These are phyloP conservation scores for Cephus pygmeus DNA, from an alignment of 2,888 invertebrate species.

Conservation along the genomic window DNA sequence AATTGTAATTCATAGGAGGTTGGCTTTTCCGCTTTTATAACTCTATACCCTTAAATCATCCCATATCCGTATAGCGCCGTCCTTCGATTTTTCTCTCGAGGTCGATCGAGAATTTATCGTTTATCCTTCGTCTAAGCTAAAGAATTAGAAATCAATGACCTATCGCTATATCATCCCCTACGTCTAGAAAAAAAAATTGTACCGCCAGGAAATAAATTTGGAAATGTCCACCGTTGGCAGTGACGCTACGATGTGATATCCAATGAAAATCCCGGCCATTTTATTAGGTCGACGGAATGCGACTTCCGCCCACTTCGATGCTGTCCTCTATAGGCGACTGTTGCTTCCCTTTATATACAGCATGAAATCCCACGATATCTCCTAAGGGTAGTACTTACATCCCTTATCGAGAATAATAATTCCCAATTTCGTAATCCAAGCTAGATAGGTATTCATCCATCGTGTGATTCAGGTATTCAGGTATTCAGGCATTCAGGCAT, in stretches of 20 bases:
- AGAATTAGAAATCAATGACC: background rate
- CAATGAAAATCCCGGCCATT: background rate
- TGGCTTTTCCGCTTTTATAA: background rate
- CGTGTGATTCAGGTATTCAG: background rate
- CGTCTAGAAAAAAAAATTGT: background rate
- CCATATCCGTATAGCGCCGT: background rate
- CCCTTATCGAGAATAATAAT: background rate
- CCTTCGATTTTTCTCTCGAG: background rate
- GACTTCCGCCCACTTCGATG: background rate
- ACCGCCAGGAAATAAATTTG: background rate
- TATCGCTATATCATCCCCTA: background rate
- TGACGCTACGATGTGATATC: background rate
- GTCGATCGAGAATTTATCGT: background rate
- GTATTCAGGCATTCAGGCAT: background rate
- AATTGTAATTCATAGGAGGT: conserved; percentile 5
- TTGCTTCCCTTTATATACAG: background rate
- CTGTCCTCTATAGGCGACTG: background rate
- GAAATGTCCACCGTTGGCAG: background rate
- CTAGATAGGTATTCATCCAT: background rate
- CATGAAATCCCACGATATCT: background rate
- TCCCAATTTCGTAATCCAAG: background rate
- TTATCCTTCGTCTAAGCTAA: background rate
- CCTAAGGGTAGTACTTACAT: background rate
- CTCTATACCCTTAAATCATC: background rate
- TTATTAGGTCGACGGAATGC: background rate